Evolutionary conservation across 2,113 vertebrate genomes (phyloP).

Genomic region (Phyllostomus discolor): DNA sequence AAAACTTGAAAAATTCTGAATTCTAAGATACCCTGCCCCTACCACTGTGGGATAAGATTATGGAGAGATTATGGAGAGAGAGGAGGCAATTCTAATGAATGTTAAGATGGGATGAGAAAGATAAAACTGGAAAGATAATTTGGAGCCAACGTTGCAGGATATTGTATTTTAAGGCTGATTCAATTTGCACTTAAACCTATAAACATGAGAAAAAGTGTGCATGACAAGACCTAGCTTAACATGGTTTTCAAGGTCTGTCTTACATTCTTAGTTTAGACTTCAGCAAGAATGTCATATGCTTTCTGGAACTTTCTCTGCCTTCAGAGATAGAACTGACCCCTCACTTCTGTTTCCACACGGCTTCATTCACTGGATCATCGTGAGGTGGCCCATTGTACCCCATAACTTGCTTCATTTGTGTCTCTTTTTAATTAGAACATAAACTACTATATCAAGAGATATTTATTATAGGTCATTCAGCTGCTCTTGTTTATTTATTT

Average conservation of each 20-base stretch:
- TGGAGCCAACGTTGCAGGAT: not conserved
- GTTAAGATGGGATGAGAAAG: not conserved
- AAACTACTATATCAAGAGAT: not conserved
- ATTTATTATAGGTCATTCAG: not conserved
- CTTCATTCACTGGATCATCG: not conserved
- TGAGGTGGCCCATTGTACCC: not conserved
- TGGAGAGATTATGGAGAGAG: not conserved
- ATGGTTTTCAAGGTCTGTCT: not conserved
- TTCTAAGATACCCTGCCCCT: not conserved
- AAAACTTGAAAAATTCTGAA: not conserved
- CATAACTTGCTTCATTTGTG: not conserved
- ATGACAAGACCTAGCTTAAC: not conserved
- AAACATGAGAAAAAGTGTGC: not conserved
- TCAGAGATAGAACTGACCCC: not conserved
- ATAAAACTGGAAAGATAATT: not conserved
- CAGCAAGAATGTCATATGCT: not conserved
- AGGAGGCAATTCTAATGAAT: not conserved
- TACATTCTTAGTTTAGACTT: not conserved
- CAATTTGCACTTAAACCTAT: not conserved
- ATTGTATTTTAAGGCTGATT: conserved; percentile 18
- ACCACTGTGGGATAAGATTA: not conserved
- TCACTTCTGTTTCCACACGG: not conserved
- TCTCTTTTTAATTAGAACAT: not conserved
- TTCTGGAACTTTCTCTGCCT: not conserved
- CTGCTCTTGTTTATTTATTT: not conserved